Conservation (phyloP, 2,797 vertebrate genomes). For the Neoniphon sammara region DNA sequence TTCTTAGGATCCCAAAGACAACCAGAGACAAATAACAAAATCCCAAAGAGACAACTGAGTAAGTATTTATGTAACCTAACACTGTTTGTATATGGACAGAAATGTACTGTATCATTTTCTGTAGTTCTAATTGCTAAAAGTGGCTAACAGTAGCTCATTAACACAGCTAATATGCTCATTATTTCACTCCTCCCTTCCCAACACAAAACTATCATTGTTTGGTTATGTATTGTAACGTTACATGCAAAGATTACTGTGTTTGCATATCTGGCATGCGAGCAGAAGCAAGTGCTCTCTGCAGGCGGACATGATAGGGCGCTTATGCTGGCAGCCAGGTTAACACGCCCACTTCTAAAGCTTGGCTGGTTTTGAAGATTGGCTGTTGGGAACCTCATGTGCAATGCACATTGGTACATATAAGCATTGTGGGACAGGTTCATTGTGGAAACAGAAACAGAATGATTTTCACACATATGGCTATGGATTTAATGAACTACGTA, state of each 20-base stretch:
- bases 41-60: too few relatives aligned
- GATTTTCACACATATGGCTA: slow-evolving; percentile 19
- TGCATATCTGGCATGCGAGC: slow-evolving; percentile 23
- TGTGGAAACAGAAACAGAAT: too few relatives aligned
- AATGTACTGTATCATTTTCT: background rate
- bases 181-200: background rate
- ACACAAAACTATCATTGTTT: slow-evolving; percentile 24
- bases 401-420: slow-evolving; percentile 12
- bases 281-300: slow-evolving; percentile 21
- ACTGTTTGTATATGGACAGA: too few relatives aligned
- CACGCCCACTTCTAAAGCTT: slow-evolving; percentile 30
- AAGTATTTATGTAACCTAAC: too few relatives aligned
- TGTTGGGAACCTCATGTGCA: background rate
- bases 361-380: background rate
- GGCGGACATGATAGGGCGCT: slow-evolving; percentile 17
- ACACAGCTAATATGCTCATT: background rate
- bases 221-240: slow-evolving; percentile 5
- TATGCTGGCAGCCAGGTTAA: slow-evolving; percentile 19
- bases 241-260: background rate
- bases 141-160: slow-evolving; percentile 7
- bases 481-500: slow-evolving; percentile 35
- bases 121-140: slow-evolving; percentile 15
- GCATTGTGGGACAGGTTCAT: slow-evolving; percentile 12
- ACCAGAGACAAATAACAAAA: too few relatives aligned
- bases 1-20: too few relatives aligned